Percentiles rank a stretch among this genome's conserved stretches.
Evolutionary conservation across 2,888 invertebrate genomes (phyloP).

Genomic region (Ptilodon capucinus): DNA sequence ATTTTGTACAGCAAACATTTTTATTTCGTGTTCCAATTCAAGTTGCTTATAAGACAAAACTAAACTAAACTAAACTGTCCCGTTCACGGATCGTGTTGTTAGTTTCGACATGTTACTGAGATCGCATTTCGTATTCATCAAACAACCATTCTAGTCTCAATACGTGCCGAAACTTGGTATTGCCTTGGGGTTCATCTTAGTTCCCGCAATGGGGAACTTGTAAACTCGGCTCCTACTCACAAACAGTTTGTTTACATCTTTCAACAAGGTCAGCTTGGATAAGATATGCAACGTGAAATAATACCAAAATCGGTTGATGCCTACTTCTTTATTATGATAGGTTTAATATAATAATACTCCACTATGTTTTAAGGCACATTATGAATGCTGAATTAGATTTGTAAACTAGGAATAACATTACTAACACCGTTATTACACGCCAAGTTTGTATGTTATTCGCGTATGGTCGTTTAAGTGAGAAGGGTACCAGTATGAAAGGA

Average conservation of each 20-base stretch:
- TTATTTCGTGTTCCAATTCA: background rate
- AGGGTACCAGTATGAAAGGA: conserved; percentile 52
- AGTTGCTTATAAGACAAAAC: conserved; percentile 28
- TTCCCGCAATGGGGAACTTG: conserved; percentile 63
- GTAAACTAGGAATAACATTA: conserved; percentile 7
- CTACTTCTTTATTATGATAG: too few species aligned
- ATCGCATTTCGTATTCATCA: conserved; percentile 69
- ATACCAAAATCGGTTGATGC: too few species aligned
- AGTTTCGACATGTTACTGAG: conserved; percentile 44
- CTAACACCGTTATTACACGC: conserved; percentile 12
- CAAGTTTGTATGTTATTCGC: conserved; percentile 24
- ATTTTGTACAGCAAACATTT: too few species aligned
- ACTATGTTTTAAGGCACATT: background rate
- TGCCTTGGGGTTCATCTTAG: conserved; percentile 69
- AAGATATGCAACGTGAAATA: background rate
- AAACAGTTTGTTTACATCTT: conserved; percentile 61
- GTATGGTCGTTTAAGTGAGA: conserved; percentile 46
- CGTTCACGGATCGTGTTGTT: conserved; percentile 32
- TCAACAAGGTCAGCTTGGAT: conserved; percentile 50
- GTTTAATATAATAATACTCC: background rate
- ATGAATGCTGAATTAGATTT: background rate
- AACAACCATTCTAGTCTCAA: conserved; percentile 69
- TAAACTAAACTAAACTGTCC: conserved; percentile 33
- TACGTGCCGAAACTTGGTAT: conserved; percentile 63
- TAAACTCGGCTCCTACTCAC: conserved; percentile 55